Evolutionary conservation across 2,113 vertebrate genomes (phyloP), one percentile per base, ranked within the genome.

Genomic region (Archocentrus centrarchus): DNA sequence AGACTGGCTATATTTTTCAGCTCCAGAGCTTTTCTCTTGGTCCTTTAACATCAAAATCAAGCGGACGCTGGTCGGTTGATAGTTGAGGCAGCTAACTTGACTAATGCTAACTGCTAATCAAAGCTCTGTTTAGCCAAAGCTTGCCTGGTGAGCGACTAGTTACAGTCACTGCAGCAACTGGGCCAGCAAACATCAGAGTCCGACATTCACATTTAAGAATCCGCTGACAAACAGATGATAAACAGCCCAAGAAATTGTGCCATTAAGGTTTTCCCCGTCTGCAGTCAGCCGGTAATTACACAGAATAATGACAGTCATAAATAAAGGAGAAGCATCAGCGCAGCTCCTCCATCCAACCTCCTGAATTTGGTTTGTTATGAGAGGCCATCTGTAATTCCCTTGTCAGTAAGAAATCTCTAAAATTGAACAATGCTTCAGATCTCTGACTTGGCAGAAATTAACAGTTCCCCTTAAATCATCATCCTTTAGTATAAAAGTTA

Each of bases 11-110:
- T 15, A 18, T 53, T 53, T 70, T 30, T 70, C 5, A 70, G 41
- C 15, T 11, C 64, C 22, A 18, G 41, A 68, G 15, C 1, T 30
- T 13, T 0, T 50, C 17, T 0, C 24, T 50, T 20, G 5, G 44
- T 70, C 41, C 0, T 50, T 27, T 22, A 50, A 14, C 24, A 50
- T 18, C 30, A 47, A 70, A 50, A 50, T 70, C 5, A 70, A 70
- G 64, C 11, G 0, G 0, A 50, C 30, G 41, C 11, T 50, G 24
- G 17, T 70, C 66, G 30, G 7, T 9, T 68, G 13, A 47, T 68
- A 44, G 22, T 47, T 17, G 5, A 27, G 5, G 39, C 2, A 6
- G 64, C 64, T 68, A 47, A 47, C 47, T 47, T 30, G 22, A 22
- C 64, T 50, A 47, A 68, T 11, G 22, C 64, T 68, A 50, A 70